Evolutionary conservation across 1,140 invertebrate genomes (phyloP), one percentile per base, ranked within the genome.

Genomic region (Lerema accius): DNA sequence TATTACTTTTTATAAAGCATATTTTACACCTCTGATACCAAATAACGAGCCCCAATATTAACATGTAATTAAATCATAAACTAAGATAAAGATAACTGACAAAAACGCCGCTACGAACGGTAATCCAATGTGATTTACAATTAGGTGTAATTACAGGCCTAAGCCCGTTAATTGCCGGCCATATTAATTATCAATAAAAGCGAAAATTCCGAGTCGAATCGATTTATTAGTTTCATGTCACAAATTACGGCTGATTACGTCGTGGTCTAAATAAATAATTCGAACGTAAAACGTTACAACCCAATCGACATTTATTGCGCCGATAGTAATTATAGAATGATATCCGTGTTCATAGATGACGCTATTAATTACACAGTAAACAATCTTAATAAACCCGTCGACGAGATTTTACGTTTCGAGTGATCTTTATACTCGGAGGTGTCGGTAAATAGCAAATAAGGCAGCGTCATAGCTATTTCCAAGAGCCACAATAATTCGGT

Each of bases 41-140:
- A 50, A 55, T 73, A 82, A 80, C 73, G 73, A 82, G 68, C 60
- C 49, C 63, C 71, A 76, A 78, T 80, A 84, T 79, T 80, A 81
- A 81, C 63, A 53, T 71, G 71, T 86, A 89, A 89, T 87, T 90
- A 87, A 86, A 85, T 71, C 74, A 86, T 88, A 86, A 90, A 86
- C 67, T 72, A 76, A 86, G 80, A 87, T 88, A 84, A 82, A 83
- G 69, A 73, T 76, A 71, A 76, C 59, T 56, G 59, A 67, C 65
- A 80, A 80, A 84, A 76, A 78, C 61, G 69, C 83, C 83, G 80
- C 78, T 53, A 26, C 63, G 63, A 62, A 39, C 56, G 58, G 73
- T 89, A 88, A 88, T 86, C 84, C 73, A 71, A 56, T 60, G 46
- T 84, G 79, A 86, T 84, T 85, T 85, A 88, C 82, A 88, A 88